A percentile compares a stretch with the other conserved stretches of the same genome.
phyloP scores from a whole-genome alignment of 2,113 vertebrate genomes.

The Lutjanus erythropterus region DNA sequence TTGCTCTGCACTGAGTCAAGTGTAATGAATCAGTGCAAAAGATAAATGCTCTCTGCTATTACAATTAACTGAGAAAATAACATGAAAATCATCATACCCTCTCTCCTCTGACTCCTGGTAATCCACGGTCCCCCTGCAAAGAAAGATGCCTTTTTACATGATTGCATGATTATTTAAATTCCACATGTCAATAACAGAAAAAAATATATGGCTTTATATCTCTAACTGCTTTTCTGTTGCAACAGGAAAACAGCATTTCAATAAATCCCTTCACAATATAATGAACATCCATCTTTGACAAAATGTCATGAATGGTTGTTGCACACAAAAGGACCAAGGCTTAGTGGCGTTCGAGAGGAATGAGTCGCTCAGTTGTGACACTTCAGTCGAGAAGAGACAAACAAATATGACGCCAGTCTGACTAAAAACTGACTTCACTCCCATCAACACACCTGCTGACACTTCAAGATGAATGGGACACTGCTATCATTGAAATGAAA shows the following conservation, averaged over 20 bases:
- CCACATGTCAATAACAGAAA: conserved; percentile 1
- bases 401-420: conserved; percentile 10
- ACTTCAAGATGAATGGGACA: conserved; percentile 25
- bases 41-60: neutral
- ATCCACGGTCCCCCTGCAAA: conserved; percentile 88
- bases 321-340: neutral
- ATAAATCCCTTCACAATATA: conserved; percentile 9
- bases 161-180: neutral
- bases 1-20: neutral
- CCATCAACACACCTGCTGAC: conserved; percentile 13
- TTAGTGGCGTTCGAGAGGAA: conserved; percentile 7
- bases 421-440: conserved; percentile 12
- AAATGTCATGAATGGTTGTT: neutral
- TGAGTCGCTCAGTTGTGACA: conserved; percentile 18
- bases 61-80: neutral
- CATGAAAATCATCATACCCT: conserved; percentile 81
- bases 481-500: conserved; percentile 13
- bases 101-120: conserved; percentile 88
- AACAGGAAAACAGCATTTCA: conserved; percentile 9
- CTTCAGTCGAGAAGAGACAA: conserved; percentile 24
- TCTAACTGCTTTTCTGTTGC: neutral
- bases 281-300: neutral
- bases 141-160: conserved; percentile 2
- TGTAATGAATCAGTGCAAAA: neutral
- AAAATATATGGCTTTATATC: neutral